Evolutionary conservation across 2,797 vertebrate species (phyloP).

Genomic region (Picus viridis): DNA sequence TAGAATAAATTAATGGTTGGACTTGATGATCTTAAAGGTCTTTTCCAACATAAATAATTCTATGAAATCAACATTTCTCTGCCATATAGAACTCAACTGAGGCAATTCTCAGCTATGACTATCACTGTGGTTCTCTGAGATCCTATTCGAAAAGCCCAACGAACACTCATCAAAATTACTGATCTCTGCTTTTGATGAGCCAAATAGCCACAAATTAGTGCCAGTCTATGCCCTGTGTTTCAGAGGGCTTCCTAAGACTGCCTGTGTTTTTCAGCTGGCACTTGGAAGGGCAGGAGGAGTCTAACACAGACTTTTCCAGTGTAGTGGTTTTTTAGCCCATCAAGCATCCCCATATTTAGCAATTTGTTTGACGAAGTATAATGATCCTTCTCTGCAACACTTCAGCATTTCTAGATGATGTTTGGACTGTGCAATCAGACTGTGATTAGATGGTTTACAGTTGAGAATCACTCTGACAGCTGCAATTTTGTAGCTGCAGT

Average conservation of each 20-base stretch:
- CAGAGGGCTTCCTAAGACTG: not conserved
- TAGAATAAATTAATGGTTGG: too few species aligned
- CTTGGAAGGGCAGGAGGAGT: not conserved
- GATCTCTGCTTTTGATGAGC: not conserved
- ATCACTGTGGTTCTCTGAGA: not conserved
- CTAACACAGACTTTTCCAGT: not conserved
- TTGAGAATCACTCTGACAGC: not conserved
- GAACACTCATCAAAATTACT: not conserved
- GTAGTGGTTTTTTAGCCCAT: not conserved
- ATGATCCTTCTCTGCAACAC: not conserved
- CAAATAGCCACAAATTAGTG: not conserved
- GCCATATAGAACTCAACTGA: not conserved
- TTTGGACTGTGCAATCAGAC: conserved; percentile 27
- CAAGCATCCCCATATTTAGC: not conserved
- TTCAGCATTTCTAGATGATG: not conserved
- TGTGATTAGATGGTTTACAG: not conserved
- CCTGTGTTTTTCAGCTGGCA: not conserved
- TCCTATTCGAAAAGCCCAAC: not conserved
- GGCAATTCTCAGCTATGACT: not conserved
- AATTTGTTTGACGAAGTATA: conserved; percentile 1
- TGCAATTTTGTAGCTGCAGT: not conserved
- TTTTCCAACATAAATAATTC: too few species aligned
- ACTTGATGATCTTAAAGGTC: too few species aligned
- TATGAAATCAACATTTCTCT: not conserved
- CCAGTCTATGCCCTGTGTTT: not conserved